Conservation (phyloP, 2,888 invertebrate genomes). For the Cantharis rufa region DNA sequence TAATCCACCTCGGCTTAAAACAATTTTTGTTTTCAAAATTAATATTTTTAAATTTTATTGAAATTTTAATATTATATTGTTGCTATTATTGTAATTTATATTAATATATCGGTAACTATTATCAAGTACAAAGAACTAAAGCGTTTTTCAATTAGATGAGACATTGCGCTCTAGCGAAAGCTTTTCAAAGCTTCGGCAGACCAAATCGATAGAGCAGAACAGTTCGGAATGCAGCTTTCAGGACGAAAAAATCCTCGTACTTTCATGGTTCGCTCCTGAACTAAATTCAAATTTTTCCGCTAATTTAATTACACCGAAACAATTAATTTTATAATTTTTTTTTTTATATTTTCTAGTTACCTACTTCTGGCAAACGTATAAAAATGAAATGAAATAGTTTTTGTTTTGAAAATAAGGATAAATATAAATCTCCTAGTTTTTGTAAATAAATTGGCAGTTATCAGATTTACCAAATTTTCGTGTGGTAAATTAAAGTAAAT, state of each 20-base stretch:
- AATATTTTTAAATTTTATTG: background rate
- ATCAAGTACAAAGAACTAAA: background rate
- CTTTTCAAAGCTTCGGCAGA: constrained; percentile 6
- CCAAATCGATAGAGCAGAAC: constrained; percentile 37
- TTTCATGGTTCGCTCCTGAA: constrained; percentile 21
- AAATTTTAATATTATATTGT: background rate
- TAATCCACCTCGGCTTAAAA: background rate
- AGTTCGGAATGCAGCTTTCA: constrained; percentile 30
- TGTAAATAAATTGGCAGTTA: background rate
- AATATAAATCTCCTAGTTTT: background rate
- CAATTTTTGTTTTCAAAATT: background rate
- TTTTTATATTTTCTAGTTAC: background rate
- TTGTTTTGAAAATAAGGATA: background rate
- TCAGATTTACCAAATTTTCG: background rate
- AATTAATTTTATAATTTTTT: background rate
- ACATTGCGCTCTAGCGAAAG: constrained; percentile 34
- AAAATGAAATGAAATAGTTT: background rate
- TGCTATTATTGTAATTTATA: background rate
- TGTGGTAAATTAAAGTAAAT: background rate
- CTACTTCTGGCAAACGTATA: background rate
- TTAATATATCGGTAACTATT: background rate
- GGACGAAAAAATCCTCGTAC: constrained; percentile 8
- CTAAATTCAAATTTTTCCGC: constrained; percentile 10
- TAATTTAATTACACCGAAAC: background rate
- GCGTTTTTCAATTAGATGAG: background rate